These are phyloP conservation scores for Meiosimyza decipiens DNA, from an alignment of 2,888 invertebrate species.

Conservation along the genomic window DNA sequence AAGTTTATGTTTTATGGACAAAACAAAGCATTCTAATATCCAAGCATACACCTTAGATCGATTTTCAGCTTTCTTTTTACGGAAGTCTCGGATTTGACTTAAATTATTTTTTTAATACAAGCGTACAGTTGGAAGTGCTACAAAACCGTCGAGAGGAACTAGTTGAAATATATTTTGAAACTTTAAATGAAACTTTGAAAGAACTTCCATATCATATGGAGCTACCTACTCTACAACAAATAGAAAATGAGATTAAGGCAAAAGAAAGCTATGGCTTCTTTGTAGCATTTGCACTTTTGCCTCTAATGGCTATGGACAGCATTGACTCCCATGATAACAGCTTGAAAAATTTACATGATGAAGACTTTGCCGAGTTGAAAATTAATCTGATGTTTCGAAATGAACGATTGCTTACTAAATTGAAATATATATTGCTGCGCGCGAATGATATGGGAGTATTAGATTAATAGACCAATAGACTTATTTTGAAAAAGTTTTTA, in stretches of 20 bases:
- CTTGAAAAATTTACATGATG: constrained; percentile 59
- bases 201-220: constrained; percentile 32
- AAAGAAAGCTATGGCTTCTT: constrained; percentile 63
- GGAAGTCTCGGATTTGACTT: constrained; percentile 65
- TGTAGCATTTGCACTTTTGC: constrained; percentile 63
- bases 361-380: constrained; percentile 58
- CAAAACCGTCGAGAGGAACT: constrained; percentile 52
- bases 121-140: constrained; percentile 58
- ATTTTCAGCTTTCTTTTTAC: constrained; percentile 64
- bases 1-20: constrained; percentile 46
- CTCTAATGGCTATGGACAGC: constrained; percentile 62
- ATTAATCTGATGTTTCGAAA: constrained; percentile 64
- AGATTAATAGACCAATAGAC: constrained; percentile 45
- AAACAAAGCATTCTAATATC: neutral
- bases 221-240: constrained; percentile 52
- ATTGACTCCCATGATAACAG: constrained; percentile 61
- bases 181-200: constrained; percentile 50
- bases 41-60: constrained; percentile 55
- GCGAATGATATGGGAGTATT: constrained; percentile 58
- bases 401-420: constrained; percentile 55
- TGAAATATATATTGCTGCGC: constrained; percentile 56
- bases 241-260: constrained; percentile 55
- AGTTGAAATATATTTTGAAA: constrained; percentile 55
- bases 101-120: constrained; percentile 65
- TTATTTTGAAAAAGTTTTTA: too few relatives aligned